phyloP scores from a whole-genome alignment of 2,888 invertebrate species.

The Labia minor region DNA sequence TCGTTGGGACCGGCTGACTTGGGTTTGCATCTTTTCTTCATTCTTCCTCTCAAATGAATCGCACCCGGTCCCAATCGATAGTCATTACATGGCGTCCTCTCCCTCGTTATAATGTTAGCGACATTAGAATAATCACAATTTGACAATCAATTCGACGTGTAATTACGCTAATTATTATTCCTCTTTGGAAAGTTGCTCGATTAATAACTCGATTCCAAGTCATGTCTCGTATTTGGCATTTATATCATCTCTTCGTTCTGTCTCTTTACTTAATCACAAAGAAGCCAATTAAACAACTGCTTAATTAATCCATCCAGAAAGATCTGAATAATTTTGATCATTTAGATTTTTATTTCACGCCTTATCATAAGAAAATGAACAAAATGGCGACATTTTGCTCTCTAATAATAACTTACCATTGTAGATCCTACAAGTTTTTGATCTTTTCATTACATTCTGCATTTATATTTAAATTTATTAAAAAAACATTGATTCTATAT shows the following conservation, averaged over 20 bases:
- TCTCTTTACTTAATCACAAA: neutral
- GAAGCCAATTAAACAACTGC: neutral
- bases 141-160: conserved; percentile 2
- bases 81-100: neutral
- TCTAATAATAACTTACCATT: too few species aligned
- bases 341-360: neutral
- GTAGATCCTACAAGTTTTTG: too few species aligned
- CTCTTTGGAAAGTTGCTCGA: neutral
- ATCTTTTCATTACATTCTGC: too few species aligned
- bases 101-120: neutral
- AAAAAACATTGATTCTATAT: too few species aligned
- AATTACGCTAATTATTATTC: conserved; percentile 7
- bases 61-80: conserved; percentile 4
- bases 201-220: conserved; percentile 1
- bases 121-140: conserved; percentile 8
- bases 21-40: neutral
- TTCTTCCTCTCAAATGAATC: neutral
- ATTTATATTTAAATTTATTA: too few species aligned
- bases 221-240: neutral
- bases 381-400: too few species aligned
- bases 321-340: neutral
- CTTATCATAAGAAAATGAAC: neutral
- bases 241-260: conserved; percentile 5
- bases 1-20: neutral
- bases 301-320: neutral